Percentiles rank a stretch among this genome's conserved stretches.
Evolutionary conservation across 1,140 invertebrate genomes (phyloP).

Genomic region (Camponotus pennsylvanicus): DNA sequence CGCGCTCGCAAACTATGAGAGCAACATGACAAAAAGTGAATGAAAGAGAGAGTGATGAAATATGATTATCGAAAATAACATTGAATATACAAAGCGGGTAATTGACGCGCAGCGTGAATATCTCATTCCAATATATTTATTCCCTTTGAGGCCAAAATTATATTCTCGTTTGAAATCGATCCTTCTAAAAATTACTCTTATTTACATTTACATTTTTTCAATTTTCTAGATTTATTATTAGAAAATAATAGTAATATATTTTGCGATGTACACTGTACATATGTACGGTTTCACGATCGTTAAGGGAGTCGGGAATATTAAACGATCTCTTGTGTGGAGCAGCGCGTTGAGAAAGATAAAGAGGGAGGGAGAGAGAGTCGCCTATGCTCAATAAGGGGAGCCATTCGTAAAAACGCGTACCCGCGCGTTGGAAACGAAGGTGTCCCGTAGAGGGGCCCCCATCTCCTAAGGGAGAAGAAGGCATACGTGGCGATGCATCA

Average conservation of each 20-base stretch:
- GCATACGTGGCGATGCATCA: slow-evolving; percentile 78
- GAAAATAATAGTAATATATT: not conserved
- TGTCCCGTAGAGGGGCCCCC: slow-evolving; percentile 44
- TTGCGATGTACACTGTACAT: not conserved
- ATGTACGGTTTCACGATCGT: not conserved
- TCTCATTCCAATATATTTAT: not conserved
- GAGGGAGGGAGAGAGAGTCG: not conserved
- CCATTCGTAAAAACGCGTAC: slow-evolving; percentile 57
- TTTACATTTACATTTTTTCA: slow-evolving; percentile 7
- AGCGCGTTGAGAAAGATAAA: not conserved
- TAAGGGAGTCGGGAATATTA: slow-evolving; percentile 24
- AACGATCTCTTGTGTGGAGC: slow-evolving; percentile 38
- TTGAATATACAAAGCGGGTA: not conserved
- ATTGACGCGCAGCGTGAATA: not conserved
- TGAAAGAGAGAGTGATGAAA: not conserved
- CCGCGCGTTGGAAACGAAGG: slow-evolving; percentile 42
- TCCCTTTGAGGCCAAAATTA: not conserved
- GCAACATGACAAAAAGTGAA: not conserved
- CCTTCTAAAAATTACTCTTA: not conserved
- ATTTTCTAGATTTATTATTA: not conserved
- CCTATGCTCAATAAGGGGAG: slow-evolving; percentile 32
- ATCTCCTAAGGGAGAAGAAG: slow-evolving; percentile 2
- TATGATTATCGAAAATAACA: not conserved
- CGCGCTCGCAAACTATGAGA: not conserved
- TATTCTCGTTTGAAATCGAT: not conserved